These are phyloP conservation scores for Radopholus similis DNA, from an alignment of 1,140 invertebrate species.

Conservation along the genomic window DNA sequence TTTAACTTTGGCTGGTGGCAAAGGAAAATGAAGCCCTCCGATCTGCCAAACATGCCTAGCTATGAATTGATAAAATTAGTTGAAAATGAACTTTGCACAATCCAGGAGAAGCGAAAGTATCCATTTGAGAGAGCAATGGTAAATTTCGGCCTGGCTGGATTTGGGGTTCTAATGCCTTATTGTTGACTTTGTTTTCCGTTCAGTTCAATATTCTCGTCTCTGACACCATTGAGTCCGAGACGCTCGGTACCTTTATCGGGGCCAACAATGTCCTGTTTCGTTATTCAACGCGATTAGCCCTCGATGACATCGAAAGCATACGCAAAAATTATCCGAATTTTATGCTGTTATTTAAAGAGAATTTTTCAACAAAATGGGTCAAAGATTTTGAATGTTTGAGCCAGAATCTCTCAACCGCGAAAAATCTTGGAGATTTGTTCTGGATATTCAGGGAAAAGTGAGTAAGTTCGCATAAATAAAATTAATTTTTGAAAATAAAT, in stretches of 20 bases:
- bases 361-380: not conserved
- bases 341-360: slow-evolving; percentile 8
- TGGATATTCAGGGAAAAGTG: slow-evolving; percentile 4
- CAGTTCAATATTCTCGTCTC: slow-evolving; percentile 6
- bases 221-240: slow-evolving; percentile 18
- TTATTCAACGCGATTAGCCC: slow-evolving; percentile 1
- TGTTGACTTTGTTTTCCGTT: not conserved
- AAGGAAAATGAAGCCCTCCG: not conserved
- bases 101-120: not conserved
- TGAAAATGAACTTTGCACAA: slow-evolving; percentile 2
- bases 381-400: slow-evolving; percentile 6
- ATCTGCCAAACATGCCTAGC: slow-evolving; percentile 1
- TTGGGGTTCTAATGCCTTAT: not conserved
- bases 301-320: slow-evolving; percentile 8
- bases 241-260: not conserved
- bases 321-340: slow-evolving; percentile 22
- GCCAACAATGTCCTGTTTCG: not conserved
- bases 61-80: not conserved
- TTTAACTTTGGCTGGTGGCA: not conserved
- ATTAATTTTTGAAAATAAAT: not conserved
- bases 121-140: not conserved
- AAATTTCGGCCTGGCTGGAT: not conserved
- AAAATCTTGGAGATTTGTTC: not conserved
- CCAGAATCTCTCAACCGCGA: not conserved
- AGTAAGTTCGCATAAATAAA: not conserved